Evolutionary conservation across 2,888 invertebrate species (phyloP), one percentile per base, ranked within the genome.

Genomic region (Drosophila macrospina): DNA sequence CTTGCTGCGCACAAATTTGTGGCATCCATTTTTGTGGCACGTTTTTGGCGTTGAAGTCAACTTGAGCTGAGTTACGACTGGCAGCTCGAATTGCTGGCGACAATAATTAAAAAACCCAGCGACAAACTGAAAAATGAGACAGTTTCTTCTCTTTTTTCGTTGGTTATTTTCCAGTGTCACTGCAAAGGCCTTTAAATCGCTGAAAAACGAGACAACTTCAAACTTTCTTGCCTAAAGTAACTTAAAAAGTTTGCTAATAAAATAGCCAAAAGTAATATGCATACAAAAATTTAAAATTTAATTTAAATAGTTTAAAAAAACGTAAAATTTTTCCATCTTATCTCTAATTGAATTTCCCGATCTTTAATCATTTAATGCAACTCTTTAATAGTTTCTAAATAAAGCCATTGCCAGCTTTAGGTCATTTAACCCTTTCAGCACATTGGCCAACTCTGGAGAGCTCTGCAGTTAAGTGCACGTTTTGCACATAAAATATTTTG

Each of bases 11-110:
- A 2, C 6, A 36, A 37, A 51, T 28, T 28, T 37, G 41, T 41
- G 52, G 52, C 52, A 52, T 15, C 15, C 26, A 56, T 15, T 24
- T 44, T 20, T 42, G 41, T 24, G 41, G 42, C 45, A 28, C 48
- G 26, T 78, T 69, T 52, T 61, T 63, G 16, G 24, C n/a, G n/a
- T n/a, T n/a, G 44, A 41, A 45, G 45, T 62, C 61, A 50, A 55
- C 71, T 74, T 64, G 42, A 64, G 60, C 61, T 79, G 76, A 80
- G 78, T 76, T 78, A 78, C 69, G 81, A 68, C 55, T 56, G 32
- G 6, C 57, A 32, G 51, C 62, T 71, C 57, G 15, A 65, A 65
- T 63, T 65, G 44, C 65, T 52, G 45, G 42, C 41, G 26, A 68
- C 30, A 80, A 73, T 80, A 78, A 78, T 74, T 69, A 73, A 68